These are phyloP conservation scores for Volucella inanis DNA, from an alignment of 2,888 invertebrate genomes.

Conservation along the genomic window DNA sequence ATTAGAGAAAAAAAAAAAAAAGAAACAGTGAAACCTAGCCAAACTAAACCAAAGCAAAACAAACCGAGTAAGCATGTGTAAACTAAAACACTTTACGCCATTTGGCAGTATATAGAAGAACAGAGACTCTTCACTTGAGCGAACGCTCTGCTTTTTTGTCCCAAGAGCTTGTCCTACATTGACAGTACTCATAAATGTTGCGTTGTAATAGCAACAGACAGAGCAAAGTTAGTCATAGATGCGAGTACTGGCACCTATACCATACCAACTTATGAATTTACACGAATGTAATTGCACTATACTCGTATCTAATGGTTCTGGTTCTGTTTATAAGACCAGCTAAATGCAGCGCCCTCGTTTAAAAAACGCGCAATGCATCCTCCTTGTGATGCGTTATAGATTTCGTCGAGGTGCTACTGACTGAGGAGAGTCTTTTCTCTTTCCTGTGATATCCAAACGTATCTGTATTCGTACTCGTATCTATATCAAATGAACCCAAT, in stretches of 20 bases:
- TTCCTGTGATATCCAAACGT: not conserved
- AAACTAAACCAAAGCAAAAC: too few species aligned
- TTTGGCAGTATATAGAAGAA: slow-evolving; percentile 56
- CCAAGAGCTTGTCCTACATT: slow-evolving; percentile 65
- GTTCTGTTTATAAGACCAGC: slow-evolving; percentile 62
- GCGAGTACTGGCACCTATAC: slow-evolving; percentile 18
- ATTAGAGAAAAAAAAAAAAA: not conserved
- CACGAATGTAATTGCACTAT: slow-evolving; percentile 65
- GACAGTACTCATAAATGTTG: not conserved
- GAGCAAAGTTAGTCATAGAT: slow-evolving; percentile 2
- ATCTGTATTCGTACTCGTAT: slow-evolving; percentile 14
- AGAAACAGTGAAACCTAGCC: too few species aligned
- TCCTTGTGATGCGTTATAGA: slow-evolving; percentile 11
- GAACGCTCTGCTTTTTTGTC: slow-evolving; percentile 52
- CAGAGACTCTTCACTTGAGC: slow-evolving; percentile 50
- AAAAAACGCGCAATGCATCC: slow-evolving; percentile 33
- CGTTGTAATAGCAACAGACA: too few species aligned
- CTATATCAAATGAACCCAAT: slow-evolving; percentile 65
- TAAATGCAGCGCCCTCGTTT: slow-evolving; percentile 72
- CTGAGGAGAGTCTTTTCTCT: slow-evolving; percentile 37
- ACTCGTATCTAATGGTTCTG: slow-evolving; percentile 64
- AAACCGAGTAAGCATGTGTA: slow-evolving; percentile 53
- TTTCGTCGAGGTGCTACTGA: slow-evolving; percentile 26
- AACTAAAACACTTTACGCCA: slow-evolving; percentile 62
- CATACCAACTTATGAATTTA: slow-evolving; percentile 12